Evolutionary conservation across 2,888 invertebrate species (phyloP).

Genomic region (Oscheius sp.): DNA sequence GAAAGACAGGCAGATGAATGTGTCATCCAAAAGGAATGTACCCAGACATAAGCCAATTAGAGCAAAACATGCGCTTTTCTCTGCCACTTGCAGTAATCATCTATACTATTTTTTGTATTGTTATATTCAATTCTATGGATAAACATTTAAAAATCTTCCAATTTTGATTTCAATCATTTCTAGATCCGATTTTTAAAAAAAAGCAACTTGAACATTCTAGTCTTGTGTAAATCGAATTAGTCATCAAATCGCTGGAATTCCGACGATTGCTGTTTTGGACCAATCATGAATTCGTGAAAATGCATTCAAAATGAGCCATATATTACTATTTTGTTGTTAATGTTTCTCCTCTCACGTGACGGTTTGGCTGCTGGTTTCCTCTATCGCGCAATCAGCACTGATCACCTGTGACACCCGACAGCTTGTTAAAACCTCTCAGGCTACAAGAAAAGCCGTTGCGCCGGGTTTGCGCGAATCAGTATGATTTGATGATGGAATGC

Average conservation of each 20-base stretch:
- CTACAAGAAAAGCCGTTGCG: neutral
- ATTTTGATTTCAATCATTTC: neutral
- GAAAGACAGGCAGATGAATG: neutral
- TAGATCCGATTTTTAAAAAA: neutral
- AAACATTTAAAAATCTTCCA: neutral
- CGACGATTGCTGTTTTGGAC: too few species aligned
- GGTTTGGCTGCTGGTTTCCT: neutral
- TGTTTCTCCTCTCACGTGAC: neutral
- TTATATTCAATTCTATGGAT: neutral
- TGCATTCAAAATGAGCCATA: too few species aligned
- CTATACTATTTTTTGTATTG: neutral
- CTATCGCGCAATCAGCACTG: slow-evolving; percentile 28
- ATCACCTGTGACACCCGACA: slow-evolving; percentile 26
- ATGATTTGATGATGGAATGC: too few species aligned
- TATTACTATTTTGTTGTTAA: too few species aligned
- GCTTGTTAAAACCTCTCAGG: neutral
- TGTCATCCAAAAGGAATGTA: neutral
- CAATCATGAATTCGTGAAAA: too few species aligned
- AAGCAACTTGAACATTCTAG: too few species aligned
- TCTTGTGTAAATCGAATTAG: too few species aligned
- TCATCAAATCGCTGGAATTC: too few species aligned
- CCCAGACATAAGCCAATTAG: neutral
- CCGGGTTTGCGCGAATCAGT: too few species aligned
- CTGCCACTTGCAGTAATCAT: too few species aligned
- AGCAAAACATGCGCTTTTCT: neutral